Conservation (phyloP, 2,888 invertebrate species). For the Orthosia gothica region DNA sequence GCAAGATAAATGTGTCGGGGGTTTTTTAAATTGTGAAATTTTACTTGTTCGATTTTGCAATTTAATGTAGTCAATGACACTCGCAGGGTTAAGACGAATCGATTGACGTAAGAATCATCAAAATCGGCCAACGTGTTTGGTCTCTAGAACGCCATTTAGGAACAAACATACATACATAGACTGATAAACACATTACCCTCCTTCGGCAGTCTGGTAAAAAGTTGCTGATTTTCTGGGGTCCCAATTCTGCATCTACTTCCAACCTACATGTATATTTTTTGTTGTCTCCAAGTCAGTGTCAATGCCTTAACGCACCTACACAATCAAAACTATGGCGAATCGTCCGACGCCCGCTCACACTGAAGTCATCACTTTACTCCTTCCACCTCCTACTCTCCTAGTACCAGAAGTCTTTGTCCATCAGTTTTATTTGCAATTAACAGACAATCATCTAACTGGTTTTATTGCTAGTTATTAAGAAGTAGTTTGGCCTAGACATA, state of each 20-base stretch:
- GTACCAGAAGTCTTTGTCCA: slow-evolving; percentile 6
- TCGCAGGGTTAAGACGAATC: too few relatives aligned
- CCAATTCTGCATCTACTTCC: too few relatives aligned
- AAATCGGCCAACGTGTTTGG: too few relatives aligned
- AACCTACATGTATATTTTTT: neutral
- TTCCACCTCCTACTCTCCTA: neutral
- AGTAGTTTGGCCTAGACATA: slow-evolving; percentile 38
- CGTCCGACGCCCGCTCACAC: slow-evolving; percentile 16
- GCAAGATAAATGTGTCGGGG: too few relatives aligned
- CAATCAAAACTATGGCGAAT: slow-evolving; percentile 29
- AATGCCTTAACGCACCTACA: slow-evolving; percentile 31
- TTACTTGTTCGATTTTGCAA: too few relatives aligned
- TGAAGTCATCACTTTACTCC: slow-evolving; percentile 23
- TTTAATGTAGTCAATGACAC: too few relatives aligned
- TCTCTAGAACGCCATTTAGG: too few relatives aligned
- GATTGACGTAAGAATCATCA: too few relatives aligned
- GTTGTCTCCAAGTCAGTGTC: slow-evolving; percentile 8
- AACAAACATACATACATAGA: too few relatives aligned
- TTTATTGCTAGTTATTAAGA: slow-evolving; percentile 20
- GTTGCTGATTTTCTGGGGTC: neutral
- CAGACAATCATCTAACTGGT: neutral
- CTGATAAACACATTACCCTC: too few relatives aligned
- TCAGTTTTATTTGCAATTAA: neutral
- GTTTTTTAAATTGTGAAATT: too few relatives aligned
- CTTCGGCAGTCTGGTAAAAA: too few relatives aligned